Conservation (phyloP, 2,888 invertebrate genomes). For the Oscheius myriophilus region DNA sequence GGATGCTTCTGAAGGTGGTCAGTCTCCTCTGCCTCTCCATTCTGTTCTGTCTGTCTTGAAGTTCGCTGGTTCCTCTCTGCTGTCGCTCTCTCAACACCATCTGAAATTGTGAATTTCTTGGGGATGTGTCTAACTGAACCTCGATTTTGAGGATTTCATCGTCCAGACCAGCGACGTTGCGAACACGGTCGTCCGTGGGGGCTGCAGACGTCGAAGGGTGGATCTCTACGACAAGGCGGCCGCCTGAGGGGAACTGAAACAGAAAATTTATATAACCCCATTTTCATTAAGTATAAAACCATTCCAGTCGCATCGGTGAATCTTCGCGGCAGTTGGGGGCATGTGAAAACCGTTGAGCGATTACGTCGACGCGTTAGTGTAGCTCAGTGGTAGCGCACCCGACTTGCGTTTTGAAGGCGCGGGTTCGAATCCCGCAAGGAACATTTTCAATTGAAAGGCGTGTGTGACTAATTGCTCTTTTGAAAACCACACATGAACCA, state of each 20-base stretch:
- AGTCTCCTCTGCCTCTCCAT: constrained; percentile 30
- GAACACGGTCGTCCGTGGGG: constrained; percentile 31
- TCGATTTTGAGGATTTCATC: constrained; percentile 52
- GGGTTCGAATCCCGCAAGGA: no score
- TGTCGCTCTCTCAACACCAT: constrained; percentile 38
- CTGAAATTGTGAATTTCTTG: constrained; percentile 4
- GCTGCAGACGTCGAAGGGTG: constrained; percentile 51
- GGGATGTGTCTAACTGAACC: constrained; percentile 6
- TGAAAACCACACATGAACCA: no score
- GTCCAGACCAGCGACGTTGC: constrained; percentile 39
- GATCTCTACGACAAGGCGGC: constrained; percentile 55
- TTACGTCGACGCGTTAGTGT: no score
- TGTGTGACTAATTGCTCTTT: no score
- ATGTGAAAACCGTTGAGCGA: no score
- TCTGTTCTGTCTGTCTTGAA: constrained; percentile 27
- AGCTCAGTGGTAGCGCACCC: no score
- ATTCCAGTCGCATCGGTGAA: neutral
- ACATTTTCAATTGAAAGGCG: no score
- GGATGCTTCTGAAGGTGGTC: constrained; percentile 29
- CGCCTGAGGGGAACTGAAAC: constrained; percentile 45
- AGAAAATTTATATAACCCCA: neutral
- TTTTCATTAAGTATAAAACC: no score
- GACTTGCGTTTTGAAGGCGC: no score
- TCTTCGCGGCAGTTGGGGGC: neutral
- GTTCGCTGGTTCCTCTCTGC: constrained; percentile 33